Evolutionary conservation across 2,888 invertebrate genomes (phyloP).

Genomic region (Ophonus ardosiacus): DNA sequence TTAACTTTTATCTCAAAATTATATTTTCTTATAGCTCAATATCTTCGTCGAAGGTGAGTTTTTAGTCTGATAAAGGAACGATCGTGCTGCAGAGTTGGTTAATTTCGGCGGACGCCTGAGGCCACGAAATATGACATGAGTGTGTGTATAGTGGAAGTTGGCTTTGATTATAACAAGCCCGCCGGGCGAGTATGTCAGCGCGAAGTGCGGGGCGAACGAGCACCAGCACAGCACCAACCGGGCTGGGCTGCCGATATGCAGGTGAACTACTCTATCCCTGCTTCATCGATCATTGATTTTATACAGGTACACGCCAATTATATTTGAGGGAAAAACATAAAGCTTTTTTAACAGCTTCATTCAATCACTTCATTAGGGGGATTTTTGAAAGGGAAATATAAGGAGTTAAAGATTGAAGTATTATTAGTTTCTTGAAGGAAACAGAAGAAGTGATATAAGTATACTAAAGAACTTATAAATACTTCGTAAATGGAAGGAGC

Average conservation of each 20-base stretch:
- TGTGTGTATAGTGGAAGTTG: slow-evolving; percentile 48
- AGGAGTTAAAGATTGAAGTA: no score
- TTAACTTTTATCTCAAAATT: no score
- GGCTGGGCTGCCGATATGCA: slow-evolving; percentile 23
- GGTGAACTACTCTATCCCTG: slow-evolving; percentile 3
- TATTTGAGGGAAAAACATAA: neutral
- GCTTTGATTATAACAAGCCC: slow-evolving; percentile 52
- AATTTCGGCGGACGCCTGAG: slow-evolving; percentile 25
- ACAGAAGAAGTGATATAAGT: no score
- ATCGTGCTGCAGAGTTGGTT: slow-evolving; percentile 1
- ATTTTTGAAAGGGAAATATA: no score
- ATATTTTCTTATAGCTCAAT: neutral
- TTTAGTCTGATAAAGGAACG: neutral
- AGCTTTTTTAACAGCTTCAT: neutral
- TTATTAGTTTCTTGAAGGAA: no score
- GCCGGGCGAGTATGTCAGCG: slow-evolving; percentile 29
- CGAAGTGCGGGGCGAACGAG: neutral
- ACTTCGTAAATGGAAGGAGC: no score
- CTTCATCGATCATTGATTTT: slow-evolving; percentile 37
- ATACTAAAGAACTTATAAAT: no score
- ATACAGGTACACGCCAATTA: slow-evolving; percentile 1
- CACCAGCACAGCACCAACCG: neutral
- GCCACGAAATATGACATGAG: slow-evolving; percentile 48
- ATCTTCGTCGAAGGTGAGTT: neutral
- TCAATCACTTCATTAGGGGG: neutral